Evolutionary conservation across 2,113 vertebrate genomes (phyloP), one percentile per base, ranked within the genome.

Genomic region (Atrichornis clamosus): DNA sequence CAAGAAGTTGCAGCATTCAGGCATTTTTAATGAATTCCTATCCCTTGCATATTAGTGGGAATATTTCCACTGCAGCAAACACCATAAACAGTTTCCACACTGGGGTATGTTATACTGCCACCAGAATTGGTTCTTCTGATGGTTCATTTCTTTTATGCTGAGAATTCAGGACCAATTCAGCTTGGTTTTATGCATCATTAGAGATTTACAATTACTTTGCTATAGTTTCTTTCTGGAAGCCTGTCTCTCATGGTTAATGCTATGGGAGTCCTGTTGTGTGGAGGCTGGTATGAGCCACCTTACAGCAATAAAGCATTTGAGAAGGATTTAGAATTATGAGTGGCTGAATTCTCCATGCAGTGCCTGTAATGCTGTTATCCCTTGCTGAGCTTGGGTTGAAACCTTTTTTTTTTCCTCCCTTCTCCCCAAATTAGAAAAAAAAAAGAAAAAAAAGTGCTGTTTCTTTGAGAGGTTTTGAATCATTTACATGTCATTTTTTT

Each of bases 151-250:
- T 96, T 97, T 97, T 95, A 87, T 93, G 96, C 94, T 93, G 96
- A 96, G 93, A 95, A 96, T 95, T 97, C 93, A 85, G 93, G 95
- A 67, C 96, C 96, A 95, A 97, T 97, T 96, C 93, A 93, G 93
- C 88, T 92, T 35, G 65, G 90, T 94, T 97, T 97, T 97, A 97
- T 97, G 97, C 97, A 97, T 97, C 97, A 97, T 97, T 98, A 97
- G 96, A 97, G 93, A 96, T 95, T 97, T 87, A 97, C 97, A 97
- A 97, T 97, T 97, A 97, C 96, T 96, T 92, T 92, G 96, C 96
- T 96, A 96, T 94, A 95, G 96, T 97, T 97, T 97, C 91, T 96
- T 96, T 97, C 94, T 94, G 93, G 92, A 90, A 90, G 94, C 91
- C 82, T 95, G 15, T 95, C 94, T 96, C 89, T 95, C 95, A 91